Evolutionary conservation across 2,888 invertebrate genomes (phyloP).

Genomic region (Bruchidius siliquastri): DNA sequence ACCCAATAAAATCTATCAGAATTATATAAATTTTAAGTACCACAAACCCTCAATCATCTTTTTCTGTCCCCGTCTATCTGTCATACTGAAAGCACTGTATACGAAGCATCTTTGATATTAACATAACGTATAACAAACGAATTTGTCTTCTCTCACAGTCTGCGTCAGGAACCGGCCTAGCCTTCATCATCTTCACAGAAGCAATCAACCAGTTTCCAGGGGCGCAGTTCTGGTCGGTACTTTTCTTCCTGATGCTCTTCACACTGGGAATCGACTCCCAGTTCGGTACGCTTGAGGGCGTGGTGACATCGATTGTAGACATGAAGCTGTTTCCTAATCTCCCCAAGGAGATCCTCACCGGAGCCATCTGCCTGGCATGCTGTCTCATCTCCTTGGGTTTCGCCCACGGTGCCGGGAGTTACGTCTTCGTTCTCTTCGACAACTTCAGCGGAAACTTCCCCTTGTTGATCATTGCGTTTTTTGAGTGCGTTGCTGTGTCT

Average conservation of each 20-base stretch:
- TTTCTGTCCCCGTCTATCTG: too few relatives aligned
- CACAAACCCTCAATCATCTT: too few relatives aligned
- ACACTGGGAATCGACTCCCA: slow-evolving; percentile 95
- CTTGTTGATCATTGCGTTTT: slow-evolving; percentile 85
- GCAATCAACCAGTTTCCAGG: slow-evolving; percentile 97
- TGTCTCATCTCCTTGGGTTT: slow-evolving; percentile 85
- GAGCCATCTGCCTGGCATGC: slow-evolving; percentile 74
- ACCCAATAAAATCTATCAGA: too few relatives aligned
- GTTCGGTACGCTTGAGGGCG: slow-evolving; percentile 93
- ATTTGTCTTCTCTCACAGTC: slow-evolving; percentile 59
- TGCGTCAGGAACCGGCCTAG: slow-evolving; percentile 92
- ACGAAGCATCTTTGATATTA: too few relatives aligned
- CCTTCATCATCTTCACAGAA: slow-evolving; percentile 96
- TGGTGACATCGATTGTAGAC: slow-evolving; percentile 92
- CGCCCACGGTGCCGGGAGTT: slow-evolving; percentile 89
- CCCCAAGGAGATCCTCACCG: slow-evolving; percentile 83
- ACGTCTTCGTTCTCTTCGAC: slow-evolving; percentile 89
- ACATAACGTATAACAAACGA: neutral
- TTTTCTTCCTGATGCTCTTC: slow-evolving; percentile 96
- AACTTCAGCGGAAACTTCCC: slow-evolving; percentile 93
- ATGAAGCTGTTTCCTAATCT: slow-evolving; percentile 90
- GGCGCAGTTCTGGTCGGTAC: slow-evolving; percentile 91
- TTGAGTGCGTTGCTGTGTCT: slow-evolving; percentile 87
- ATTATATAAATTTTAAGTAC: too few relatives aligned
- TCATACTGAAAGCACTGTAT: too few relatives aligned